Evolutionary conservation across 2,888 invertebrate genomes (phyloP), one percentile per base, ranked within the genome.

Genomic region (Eupelmus urozonus): DNA sequence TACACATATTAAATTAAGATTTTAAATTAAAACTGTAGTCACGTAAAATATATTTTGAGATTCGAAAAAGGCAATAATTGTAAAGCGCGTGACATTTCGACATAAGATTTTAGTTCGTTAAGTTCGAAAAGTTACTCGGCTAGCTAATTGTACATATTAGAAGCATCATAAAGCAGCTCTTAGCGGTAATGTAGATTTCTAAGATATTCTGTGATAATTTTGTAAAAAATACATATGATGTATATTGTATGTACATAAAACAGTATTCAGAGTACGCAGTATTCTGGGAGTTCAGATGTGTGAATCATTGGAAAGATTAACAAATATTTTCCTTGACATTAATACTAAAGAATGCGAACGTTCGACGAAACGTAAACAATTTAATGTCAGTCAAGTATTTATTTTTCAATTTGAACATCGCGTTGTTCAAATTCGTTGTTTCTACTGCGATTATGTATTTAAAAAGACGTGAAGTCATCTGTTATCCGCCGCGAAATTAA

Each of bases 151-250:
- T 57, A 70, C 63, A 69, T 59, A 57, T 20, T 34, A 49, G 5
- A 53, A 69, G 76, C 69, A 62, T 27, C 67, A 53, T 51, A 49
- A n/a, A 16, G 60, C 53, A 69, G 62, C 59, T 69, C 18, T 65
- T 71, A 70, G 51, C 29, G 34, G 29, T 60, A 62, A 29, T 23
- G 40, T 75, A 79, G 72, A 18, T 62, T 66, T 75, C 62, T 76
- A 79, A 81, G 71, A 81, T 74, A 77, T 77, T 80, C 82, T 82
- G 82, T 82, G 82, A 82, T 82, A 82, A 82, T 81, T 81, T 81
- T 82, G 62, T 82, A 82, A 81, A 49, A 70, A 66, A 62, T 65
- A 63, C 65, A 71, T 55, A 70, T 53, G 40, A 59, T 45, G 66
- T 60, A 40, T 78, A 59, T 72, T 55, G 65, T 40, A 16, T 75